phyloP scores from a whole-genome alignment of 2,113 vertebrate genomes.

The Pelmatolapia mariae region DNA sequence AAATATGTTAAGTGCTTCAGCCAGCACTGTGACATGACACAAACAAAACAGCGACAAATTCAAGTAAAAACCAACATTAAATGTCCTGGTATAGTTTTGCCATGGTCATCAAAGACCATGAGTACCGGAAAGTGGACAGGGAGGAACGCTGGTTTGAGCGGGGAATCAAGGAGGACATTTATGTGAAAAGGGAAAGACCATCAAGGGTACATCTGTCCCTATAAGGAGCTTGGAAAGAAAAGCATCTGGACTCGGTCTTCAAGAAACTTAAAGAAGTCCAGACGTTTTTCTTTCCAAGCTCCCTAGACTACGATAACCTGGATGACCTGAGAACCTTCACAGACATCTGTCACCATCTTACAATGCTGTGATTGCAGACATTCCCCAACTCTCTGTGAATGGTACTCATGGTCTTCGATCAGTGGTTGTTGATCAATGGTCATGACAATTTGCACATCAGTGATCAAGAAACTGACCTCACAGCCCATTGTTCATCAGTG shows the following conservation, averaged over 20 bases:
- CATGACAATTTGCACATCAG: no score
- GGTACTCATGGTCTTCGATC: background rate
- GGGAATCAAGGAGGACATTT: background rate
- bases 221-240: background rate
- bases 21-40: background rate
- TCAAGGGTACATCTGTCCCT: background rate
- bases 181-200: background rate
- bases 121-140: background rate
- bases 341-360: background rate
- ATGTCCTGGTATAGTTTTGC: background rate
- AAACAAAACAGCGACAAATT: rapidly evolving
- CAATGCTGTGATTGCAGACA: background rate
- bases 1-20: background rate
- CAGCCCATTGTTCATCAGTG: background rate
- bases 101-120: background rate
- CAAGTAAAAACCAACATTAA: background rate
- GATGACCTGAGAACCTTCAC: background rate
- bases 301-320: background rate
- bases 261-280: background rate
- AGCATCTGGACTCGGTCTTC: background rate
- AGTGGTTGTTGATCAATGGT: background rate
- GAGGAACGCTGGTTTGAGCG: background rate
- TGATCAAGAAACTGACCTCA: background rate
- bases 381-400: background rate
- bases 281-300: background rate